Evolutionary conservation across 2,797 vertebrate species (phyloP).

Genomic region (Buphagus erythrorhynchus): DNA sequence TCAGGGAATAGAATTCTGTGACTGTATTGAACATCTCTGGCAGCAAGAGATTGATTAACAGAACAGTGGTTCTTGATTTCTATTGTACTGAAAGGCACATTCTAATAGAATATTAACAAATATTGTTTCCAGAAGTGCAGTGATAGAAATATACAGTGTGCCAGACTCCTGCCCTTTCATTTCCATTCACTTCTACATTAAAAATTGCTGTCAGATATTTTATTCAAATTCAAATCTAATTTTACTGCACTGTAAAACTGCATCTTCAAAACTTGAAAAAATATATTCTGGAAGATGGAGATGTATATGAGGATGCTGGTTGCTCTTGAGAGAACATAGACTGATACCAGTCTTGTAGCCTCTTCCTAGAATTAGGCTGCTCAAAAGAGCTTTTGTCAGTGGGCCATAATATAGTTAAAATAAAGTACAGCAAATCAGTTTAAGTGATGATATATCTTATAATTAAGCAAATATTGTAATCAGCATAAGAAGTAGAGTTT

Average conservation of each 20-base stretch:
- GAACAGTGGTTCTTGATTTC: not conserved
- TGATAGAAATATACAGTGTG: not conserved
- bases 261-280: not conserved
- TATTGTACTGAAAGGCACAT: not conserved
- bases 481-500: not conserved
- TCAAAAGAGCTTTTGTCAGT: not conserved
- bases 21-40: not conserved
- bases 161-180: constrained; percentile 8
- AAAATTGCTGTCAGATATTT: not conserved
- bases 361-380: not conserved
- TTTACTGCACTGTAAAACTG: not conserved
- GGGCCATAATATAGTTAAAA: constrained; percentile 12
- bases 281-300: not conserved
- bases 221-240: not conserved
- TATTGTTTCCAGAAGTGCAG: constrained; percentile 18
- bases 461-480: constrained; percentile 65
- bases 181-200: not conserved
- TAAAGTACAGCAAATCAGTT: constrained; percentile 45
- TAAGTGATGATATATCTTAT: constrained; percentile 25
- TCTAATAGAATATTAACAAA: constrained; percentile 6
- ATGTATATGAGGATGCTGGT: not conserved
- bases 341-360: not conserved
- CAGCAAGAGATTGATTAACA: not conserved
- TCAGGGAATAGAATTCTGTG: not conserved
- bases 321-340: not conserved